phyloP scores from a whole-genome alignment of 2,797 vertebrate genomes.

The Pitangus sulphuratus region DNA sequence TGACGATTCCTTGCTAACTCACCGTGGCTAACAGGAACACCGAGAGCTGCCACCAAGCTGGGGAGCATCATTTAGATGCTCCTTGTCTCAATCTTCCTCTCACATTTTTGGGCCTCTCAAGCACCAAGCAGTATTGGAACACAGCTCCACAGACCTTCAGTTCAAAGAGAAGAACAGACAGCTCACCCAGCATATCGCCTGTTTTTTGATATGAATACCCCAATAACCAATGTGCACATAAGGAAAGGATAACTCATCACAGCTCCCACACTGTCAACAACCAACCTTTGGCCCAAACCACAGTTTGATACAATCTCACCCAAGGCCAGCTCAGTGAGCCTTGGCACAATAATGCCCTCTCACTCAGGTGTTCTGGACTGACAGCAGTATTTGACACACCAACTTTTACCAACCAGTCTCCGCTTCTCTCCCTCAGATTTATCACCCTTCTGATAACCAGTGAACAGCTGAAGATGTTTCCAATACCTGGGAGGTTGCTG shows the following conservation, averaged over 20 bases:
- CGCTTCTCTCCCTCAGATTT: background rate
- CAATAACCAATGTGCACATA: background rate
- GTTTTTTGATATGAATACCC: background rate
- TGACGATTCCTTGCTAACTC: background rate
- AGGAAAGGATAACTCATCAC: background rate
- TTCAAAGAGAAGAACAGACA: background rate
- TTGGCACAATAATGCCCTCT: background rate
- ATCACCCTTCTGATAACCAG: accelerated
- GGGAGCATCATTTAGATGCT: background rate
- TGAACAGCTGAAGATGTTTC: background rate
- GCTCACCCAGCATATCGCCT: background rate
- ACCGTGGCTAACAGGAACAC: background rate
- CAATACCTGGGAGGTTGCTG: background rate
- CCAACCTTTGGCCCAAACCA: background rate
- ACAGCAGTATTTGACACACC: background rate
- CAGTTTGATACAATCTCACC: background rate
- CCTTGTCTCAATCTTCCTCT: background rate
- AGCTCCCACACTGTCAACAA: background rate
- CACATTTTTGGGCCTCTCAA: accelerated
- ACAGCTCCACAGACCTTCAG: background rate
- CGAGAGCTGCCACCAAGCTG: background rate
- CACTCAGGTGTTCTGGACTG: background rate
- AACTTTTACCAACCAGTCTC: background rate
- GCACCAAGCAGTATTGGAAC: background rate
- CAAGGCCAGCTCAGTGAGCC: background rate